Evolutionary conservation across 2,888 invertebrate genomes (phyloP), one percentile per base, ranked within the genome.

Genomic region (Apotomis capreana): DNA sequence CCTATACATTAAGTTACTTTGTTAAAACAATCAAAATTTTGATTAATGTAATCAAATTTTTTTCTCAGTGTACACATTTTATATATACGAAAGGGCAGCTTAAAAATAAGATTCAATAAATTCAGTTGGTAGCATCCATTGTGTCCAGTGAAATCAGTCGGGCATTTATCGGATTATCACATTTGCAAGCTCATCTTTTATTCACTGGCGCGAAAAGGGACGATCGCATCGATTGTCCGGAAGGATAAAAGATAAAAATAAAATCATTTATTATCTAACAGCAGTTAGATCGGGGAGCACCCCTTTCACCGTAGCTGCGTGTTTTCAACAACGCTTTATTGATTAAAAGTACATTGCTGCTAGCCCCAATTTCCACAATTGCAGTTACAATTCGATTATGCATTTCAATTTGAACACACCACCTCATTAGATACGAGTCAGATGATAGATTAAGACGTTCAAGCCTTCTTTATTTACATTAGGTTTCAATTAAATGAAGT

Each of bases 121-220:
- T 49, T 57, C 49, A 9, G 9, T 59, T n/a, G 37, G 63, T 62
- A 60, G 40, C 49, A 60, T 69, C 60, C 57, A 55, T 68, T 68
- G 62, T 69, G 69, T 73, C 70, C 63, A 49, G 68, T 44, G 67
- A 68, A 72, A 60, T 73, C 72, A 70, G 59, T 58, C 54, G 54
- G 68, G 64, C 69, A 65, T 70, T 46, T 49, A 61, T 69, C 64
- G 74, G 70, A 64, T 75, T 79, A 72, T 76, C 76, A 78, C 78
- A 82, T 85, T 84, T 83, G 81, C 82, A 80, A 80, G 60, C 79
- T 83, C 80, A 86, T 87, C 78, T 84, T 83, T 86, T 85, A 87
- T 87, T 87, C 83, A 86, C 81, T 63, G 75, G 64, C 68, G 70
- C 74, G 71, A 78, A 77, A 79, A 68, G 69, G 74, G 78, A 78